Conservation (phyloP, 1,140 invertebrate genomes). For the Microplitis mediator region DNA sequence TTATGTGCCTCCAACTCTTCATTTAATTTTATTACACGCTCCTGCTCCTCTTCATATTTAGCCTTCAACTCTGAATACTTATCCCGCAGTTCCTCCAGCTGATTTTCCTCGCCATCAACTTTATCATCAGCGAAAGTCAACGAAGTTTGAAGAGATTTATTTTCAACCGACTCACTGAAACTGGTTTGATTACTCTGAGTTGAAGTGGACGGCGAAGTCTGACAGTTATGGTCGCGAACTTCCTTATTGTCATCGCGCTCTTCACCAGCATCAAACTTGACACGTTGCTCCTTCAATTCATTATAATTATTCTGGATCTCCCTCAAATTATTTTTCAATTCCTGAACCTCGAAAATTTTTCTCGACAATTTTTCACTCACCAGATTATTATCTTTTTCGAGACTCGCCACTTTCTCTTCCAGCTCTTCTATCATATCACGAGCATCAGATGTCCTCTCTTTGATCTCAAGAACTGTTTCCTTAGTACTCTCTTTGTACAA, state of each 20-base stretch:
- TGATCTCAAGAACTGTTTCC: neutral
- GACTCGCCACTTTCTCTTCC: neutral
- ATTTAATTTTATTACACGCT: too few species aligned
- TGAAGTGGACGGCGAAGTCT: conserved; percentile 22
- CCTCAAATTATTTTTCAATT: conserved; percentile 32
- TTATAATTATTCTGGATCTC: conserved; percentile 19
- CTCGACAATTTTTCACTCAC: conserved; percentile 34
- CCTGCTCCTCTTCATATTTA: neutral
- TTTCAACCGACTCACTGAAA: conserved; percentile 11
- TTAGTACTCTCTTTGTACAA: neutral
- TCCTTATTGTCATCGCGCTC: neutral
- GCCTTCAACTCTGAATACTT: neutral
- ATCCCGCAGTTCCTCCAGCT: neutral
- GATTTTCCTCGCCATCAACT: neutral
- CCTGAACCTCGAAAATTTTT: conserved; percentile 34
- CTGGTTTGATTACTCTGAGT: conserved; percentile 32
- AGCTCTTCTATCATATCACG: conserved; percentile 3
- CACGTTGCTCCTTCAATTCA: neutral
- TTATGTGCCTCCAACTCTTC: too few species aligned
- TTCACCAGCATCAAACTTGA: neutral
- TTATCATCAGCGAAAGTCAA: neutral
- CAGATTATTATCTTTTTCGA: conserved; percentile 1
- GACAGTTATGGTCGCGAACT: conserved; percentile 14
- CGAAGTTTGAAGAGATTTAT: conserved; percentile 29
- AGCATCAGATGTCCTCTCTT: neutral